These are phyloP conservation scores for Hyposoter dolosus DNA, from an alignment of 2,888 invertebrate genomes.

Conservation along the genomic window DNA sequence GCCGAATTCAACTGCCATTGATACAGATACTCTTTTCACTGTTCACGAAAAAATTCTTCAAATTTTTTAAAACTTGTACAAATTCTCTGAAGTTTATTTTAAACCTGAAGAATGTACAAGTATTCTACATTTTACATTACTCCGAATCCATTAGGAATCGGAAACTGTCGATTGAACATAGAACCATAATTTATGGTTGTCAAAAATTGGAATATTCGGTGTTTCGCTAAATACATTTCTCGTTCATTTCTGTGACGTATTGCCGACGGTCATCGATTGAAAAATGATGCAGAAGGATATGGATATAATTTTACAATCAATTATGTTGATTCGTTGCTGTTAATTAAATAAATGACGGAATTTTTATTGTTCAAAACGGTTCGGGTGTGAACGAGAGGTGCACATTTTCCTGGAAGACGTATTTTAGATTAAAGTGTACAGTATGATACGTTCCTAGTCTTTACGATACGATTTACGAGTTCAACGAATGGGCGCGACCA, in stretches of 20 bases:
- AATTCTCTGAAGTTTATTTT: background rate
- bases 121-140: background rate
- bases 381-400: background rate
- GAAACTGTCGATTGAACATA: background rate
- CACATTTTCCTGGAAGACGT: background rate
- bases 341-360: background rate
- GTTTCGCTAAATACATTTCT: too few species aligned
- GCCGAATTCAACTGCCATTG: background rate
- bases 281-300: background rate
- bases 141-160: background rate
- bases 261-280: background rate
- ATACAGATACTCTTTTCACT: too few species aligned
- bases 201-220: background rate
- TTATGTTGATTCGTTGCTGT: background rate
- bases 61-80: background rate
- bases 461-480: slow-evolving; percentile 68
- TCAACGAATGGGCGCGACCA: slow-evolving; percentile 48
- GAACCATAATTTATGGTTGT: background rate
- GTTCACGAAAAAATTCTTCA: background rate
- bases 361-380: background rate
- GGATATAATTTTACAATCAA: background rate
- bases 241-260: background rate
- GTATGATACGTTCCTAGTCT: slow-evolving; percentile 34
- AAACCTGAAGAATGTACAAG: background rate
- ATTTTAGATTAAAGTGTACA: slow-evolving; percentile 15